Base-by-base conservation (phyloP, 2,113 vertebrate species). In the Oreotrochilus melanogaster region DNA sequence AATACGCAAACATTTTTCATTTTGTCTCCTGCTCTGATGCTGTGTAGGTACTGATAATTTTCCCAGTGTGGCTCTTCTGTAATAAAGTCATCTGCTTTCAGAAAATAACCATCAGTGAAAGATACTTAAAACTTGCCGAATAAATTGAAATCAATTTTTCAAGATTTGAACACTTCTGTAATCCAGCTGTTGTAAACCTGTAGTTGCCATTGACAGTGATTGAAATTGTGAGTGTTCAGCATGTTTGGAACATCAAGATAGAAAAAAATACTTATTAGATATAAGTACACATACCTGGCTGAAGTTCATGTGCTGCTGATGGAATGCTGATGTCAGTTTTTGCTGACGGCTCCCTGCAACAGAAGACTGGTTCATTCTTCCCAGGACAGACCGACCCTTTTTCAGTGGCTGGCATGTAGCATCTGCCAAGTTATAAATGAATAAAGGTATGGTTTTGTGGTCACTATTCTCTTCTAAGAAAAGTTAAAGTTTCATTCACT, bases 311-410 rank as follows among this genome's bases (percentile, higher is more conserved):
- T 98, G 98, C 89, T 98, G 99, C 96, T 98, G 99, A 97, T 99
- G 99, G 98, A 99, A 99, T 98, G 98, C 98, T 95, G 98, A 98
- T 88, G 98, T 78, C 92, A 98, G 93, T 98, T 99, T 99, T 92
- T 99, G 99, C 64, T 98, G 99, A 91, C 98, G 98, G 98, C 97
- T 98, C 96, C 99, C 98, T 81, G 93, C 92, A 57, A 93, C 54
- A 73, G 98, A 98, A 97, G 98, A 98, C 78, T 98, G 99, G 94
- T 98, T 98, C 69, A 97, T 97, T 89, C 98, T 99, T 84, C 98
- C 98, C 89, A 97, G 98, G 93, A 97, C 96, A 97, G 98, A 98
- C 60, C 98, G 98, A 78, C 99, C 98, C 98, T 98, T 99, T 96
- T 96, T 97, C 95, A 97, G 92, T 12, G 98, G 98, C 96, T 98